Evolutionary conservation across 2,888 invertebrate genomes (phyloP).

Genomic region (Byasa hedistus): DNA sequence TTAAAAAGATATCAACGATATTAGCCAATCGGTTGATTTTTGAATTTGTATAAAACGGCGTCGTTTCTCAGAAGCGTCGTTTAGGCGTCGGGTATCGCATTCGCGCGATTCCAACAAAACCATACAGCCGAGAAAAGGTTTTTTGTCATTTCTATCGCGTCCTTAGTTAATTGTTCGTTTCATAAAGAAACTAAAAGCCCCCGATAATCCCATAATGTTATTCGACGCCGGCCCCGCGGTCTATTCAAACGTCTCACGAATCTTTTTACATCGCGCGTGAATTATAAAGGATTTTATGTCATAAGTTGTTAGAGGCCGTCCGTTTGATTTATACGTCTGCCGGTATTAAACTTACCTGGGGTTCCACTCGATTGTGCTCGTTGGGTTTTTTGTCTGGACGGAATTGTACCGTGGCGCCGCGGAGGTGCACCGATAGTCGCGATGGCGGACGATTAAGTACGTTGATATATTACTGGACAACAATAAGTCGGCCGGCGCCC

Average conservation of each 20-base stretch:
- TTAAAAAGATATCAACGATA: constrained; percentile 15
- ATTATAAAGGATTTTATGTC: constrained; percentile 75
- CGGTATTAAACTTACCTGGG: constrained; percentile 53
- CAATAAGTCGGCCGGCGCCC: constrained; percentile 44
- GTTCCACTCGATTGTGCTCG: constrained; percentile 52
- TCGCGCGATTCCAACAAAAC: constrained; percentile 37
- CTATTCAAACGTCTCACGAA: constrained; percentile 41
- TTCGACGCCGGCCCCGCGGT: constrained; percentile 55
- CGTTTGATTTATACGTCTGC: constrained; percentile 68
- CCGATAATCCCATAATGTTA: constrained; percentile 68
- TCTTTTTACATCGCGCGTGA: constrained; percentile 56
- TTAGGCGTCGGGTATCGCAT: constrained; percentile 38
- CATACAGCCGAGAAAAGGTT: constrained; percentile 18
- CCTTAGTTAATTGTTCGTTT: constrained; percentile 65
- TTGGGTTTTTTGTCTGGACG: constrained; percentile 46
- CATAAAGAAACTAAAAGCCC: constrained; percentile 60
- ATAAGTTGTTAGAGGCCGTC: constrained; percentile 63
- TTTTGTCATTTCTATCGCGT: constrained; percentile 46
- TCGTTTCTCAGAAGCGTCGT: constrained; percentile 38
- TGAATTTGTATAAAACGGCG: constrained; percentile 27
- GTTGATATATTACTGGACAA: constrained; percentile 48
- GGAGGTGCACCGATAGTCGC: constrained; percentile 55
- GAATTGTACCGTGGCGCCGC: constrained; percentile 54
- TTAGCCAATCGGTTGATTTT: constrained; percentile 19
- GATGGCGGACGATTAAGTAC: constrained; percentile 62